Evolutionary conservation across 2,888 invertebrate genomes (phyloP), one percentile per base, ranked within the genome.

Genomic region (Galeruca laticollis): DNA sequence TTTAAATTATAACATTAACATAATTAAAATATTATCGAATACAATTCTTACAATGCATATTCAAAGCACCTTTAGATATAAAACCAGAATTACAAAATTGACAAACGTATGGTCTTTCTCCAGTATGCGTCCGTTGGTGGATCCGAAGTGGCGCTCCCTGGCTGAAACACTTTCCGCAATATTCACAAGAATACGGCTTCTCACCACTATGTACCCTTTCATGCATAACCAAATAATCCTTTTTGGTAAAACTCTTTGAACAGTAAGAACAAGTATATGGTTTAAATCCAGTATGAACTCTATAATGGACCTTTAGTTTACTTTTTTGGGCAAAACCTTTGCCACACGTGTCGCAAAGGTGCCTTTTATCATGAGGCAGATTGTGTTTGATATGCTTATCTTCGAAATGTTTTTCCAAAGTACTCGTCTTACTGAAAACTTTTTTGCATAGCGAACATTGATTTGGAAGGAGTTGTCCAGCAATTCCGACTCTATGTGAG

Each of bases 71-170:
- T 15, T 86, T 85, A 62, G 89, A 89, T 0, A 89, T 88, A 68
- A 90, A 90, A 0, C 89, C 87, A 60, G 87, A 87, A 0, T 85
- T 87, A 60, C 90, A 90, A 11, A 86, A 84, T 9, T 87, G 85
- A 72, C 90, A 90, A 1, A 88, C 84, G 56, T 82, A 84, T 0
- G 83, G 84, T 31, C 78, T 74, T 67, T 82, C 83, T 11, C 83
- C 83, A 0, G 83, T 82, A 63, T 83, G 83, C 10, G 76, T 80
- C 11, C 83, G 68, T 40, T 78, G 60, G 51, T 83, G 83, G 3
- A 82, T 82, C 47, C 80, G 80, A 20, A 83, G 76, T 13, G 82
- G 80, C 6, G 81, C 80, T 1, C 79, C 79, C 57, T 81, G 79
- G 15, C 78, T 80, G 73, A 84, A 84, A n/a, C 79, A 75, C 63